These are phyloP conservation scores for Masticophis lateralis DNA, from an alignment of 2,797 vertebrate genomes.

Conservation along the genomic window DNA sequence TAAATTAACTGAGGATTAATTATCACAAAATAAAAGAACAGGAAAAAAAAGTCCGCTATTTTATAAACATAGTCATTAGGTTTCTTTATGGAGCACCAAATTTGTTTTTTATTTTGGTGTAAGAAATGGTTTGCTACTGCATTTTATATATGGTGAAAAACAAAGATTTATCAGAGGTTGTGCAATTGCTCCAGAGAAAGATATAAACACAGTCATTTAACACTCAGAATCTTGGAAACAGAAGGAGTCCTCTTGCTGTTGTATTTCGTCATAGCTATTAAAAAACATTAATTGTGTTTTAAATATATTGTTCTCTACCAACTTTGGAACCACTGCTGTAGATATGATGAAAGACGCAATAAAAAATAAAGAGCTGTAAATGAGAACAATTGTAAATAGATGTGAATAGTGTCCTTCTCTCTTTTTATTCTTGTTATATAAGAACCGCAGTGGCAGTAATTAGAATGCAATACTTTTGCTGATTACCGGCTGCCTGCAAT, in stretches of 20 bases:
- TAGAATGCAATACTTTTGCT: too few species aligned
- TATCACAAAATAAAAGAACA: slow-evolving; percentile 6
- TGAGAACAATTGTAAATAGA: slow-evolving; percentile 4
- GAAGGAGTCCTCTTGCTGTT: slow-evolving; percentile 6
- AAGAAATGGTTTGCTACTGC: neutral
- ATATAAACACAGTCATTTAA: slow-evolving; percentile 25
- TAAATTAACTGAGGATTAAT: neutral
- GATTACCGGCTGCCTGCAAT: too few species aligned
- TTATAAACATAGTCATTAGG: neutral
- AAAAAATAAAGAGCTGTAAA: neutral
- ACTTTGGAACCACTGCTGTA: accelerated
- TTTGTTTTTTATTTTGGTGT: neutral
- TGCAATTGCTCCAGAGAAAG: slow-evolving; percentile 18
- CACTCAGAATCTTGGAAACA: slow-evolving; percentile 5
- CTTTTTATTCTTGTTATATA: neutral
- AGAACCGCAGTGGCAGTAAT: too few species aligned
- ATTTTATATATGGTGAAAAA: neutral
- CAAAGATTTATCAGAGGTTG: slow-evolving; percentile 17
- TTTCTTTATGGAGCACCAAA: neutral
- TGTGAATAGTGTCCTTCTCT: neutral
- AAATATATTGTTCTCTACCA: neutral
- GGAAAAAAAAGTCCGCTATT: neutral
- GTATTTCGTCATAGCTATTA: neutral
- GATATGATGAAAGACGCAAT: slow-evolving; percentile 39
- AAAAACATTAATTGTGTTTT: neutral